phyloP scores from a whole-genome alignment of 1,140 invertebrate species.

The Hyles euphorbiae region DNA sequence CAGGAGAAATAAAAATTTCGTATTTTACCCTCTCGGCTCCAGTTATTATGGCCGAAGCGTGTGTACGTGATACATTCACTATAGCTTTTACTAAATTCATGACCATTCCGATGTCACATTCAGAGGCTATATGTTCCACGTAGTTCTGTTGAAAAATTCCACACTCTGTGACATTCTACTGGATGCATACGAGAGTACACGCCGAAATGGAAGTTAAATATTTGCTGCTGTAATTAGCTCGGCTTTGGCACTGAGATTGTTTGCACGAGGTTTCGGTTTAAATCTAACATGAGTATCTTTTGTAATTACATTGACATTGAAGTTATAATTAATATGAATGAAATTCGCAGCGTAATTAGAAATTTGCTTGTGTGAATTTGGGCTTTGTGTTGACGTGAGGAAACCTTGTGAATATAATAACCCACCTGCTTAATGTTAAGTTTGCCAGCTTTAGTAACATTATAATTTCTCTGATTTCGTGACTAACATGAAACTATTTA shows the following conservation, averaged over 20 bases:
- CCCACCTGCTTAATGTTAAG: too few species aligned
- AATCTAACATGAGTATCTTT: neutral
- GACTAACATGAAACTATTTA: too few species aligned
- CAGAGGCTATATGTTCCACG: constrained; percentile 15
- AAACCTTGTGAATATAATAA: too few species aligned
- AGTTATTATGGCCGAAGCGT: neutral
- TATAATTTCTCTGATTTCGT: too few species aligned
- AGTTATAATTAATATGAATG: neutral
- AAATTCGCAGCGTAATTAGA: neutral
- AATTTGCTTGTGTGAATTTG: neutral
- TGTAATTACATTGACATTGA: neutral
- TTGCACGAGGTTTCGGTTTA: constrained; percentile 7
- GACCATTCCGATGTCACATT: constrained; percentile 23
- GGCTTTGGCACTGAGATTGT: constrained; percentile 13
- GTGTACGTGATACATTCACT: constrained; percentile 3
- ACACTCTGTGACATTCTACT: constrained; percentile 24
- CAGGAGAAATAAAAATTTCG: neutral
- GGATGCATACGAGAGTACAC: constrained; percentile 39
- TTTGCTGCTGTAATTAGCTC: constrained; percentile 37
- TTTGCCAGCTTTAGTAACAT: too few species aligned
- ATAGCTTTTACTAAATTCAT: constrained; percentile 27
- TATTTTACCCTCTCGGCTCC: constrained; percentile 1
- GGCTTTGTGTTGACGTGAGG: too few species aligned
- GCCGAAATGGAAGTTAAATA: constrained; percentile 42
- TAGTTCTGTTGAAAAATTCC: constrained; percentile 34